phyloP scores from a whole-genome alignment of 2,113 vertebrate species.

The Mustelus asterias region DNA sequence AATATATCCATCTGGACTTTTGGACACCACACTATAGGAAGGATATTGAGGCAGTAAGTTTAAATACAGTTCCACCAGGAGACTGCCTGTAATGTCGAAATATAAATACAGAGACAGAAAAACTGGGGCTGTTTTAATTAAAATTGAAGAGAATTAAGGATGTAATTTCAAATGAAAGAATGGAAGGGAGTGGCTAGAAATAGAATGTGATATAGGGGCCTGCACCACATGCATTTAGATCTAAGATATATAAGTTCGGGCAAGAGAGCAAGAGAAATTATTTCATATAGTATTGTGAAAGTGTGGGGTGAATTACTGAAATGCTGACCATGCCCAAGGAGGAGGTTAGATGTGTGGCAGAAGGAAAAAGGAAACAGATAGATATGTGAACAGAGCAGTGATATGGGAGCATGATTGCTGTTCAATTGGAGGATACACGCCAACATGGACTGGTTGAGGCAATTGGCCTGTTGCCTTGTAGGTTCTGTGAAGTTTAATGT shows the following conservation, averaged over 20 bases:
- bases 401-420: not conserved
- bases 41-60: no score
- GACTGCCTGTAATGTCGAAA: not conserved
- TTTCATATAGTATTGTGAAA: not conserved
- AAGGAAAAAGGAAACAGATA: not conserved
- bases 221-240: not conserved
- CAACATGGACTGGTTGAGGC: not conserved
- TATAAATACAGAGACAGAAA: not conserved
- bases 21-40: no score
- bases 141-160: not conserved
- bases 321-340: not conserved
- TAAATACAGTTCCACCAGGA: not conserved
- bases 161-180: not conserved
- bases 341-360: not conserved
- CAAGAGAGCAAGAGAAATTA: not conserved
- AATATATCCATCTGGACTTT: no score
- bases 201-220: not conserved
- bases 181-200: not conserved
- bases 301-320: not conserved
- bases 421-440: not conserved
- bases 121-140: not conserved
- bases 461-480: not conserved
- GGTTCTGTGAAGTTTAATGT: not conserved
- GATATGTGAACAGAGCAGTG: not conserved
- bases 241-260: not conserved